phyloP scores from a whole-genome alignment of 2,113 vertebrate genomes.

The Dryoscopus gambensis region DNA sequence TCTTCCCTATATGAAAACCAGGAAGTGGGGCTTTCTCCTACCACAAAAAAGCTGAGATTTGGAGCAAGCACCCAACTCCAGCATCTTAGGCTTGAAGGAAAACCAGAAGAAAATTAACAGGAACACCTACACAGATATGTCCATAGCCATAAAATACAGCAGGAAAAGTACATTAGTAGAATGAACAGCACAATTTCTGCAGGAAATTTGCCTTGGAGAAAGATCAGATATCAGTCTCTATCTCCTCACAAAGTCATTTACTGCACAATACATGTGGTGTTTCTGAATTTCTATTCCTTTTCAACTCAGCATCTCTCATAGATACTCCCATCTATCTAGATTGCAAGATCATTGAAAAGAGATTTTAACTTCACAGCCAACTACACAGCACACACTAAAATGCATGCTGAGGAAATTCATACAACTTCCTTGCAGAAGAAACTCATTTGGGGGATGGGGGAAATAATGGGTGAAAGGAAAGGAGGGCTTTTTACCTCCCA shows the following conservation, averaged over 20 bases:
- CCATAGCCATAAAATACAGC: neutral
- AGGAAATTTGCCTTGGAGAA: neutral
- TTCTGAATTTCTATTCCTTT: neutral
- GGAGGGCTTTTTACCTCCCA: neutral
- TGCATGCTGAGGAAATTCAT: neutral
- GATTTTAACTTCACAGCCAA: neutral
- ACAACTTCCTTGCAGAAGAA: neutral
- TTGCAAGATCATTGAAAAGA: neutral
- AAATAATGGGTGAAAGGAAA: neutral
- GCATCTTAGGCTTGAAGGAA: neutral
- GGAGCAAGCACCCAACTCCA: neutral
- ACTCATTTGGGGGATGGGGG: neutral
- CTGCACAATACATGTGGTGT: neutral
- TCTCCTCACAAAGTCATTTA: neutral
- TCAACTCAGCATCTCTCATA: neutral
- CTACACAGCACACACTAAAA: neutral
- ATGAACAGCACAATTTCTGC: neutral
- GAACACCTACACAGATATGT: neutral
- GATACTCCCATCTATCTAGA: neutral
- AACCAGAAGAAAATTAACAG: neutral
- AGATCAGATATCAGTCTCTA: neutral
- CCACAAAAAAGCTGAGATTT: neutral
- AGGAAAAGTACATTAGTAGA: neutral
- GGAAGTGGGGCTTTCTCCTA: neutral
- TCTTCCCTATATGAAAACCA: neutral